These are phyloP conservation scores for Oophaga pumilio DNA, from an alignment of 2,113 vertebrate species.

Conservation along the genomic window DNA sequence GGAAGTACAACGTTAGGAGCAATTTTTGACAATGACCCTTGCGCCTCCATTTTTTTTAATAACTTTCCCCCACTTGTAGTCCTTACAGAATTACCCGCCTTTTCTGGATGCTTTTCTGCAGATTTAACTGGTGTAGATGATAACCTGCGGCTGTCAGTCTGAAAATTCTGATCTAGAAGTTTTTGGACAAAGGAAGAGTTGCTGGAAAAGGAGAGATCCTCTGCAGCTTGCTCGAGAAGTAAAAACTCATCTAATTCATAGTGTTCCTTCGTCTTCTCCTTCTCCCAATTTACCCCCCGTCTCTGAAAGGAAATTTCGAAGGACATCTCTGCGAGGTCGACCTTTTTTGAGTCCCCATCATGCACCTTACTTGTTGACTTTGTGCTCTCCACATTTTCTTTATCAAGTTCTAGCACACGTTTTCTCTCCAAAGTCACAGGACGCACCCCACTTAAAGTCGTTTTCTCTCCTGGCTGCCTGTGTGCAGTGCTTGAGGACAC, in stretches of 20 bases:
- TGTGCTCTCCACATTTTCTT: constrained; percentile 65
- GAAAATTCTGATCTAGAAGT: constrained; percentile 82
- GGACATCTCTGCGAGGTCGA: constrained; percentile 68
- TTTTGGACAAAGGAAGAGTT: constrained; percentile 92
- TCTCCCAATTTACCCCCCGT: constrained; percentile 81
- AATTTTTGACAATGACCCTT: constrained; percentile 1
- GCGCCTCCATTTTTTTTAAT: constrained; percentile 37
- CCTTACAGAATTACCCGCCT: fast-evolving
- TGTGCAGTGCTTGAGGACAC: constrained; percentile 57
- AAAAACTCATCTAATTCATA: constrained; percentile 94
- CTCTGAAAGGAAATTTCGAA: constrained; percentile 86
- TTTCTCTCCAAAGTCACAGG: constrained; percentile 60
- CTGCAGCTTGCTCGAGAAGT: constrained; percentile 89
- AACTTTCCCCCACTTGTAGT: constrained; percentile 21
- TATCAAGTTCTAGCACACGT: constrained; percentile 63
- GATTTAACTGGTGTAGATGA: constrained; percentile 93
- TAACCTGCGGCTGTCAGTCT: constrained; percentile 71
- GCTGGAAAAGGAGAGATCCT: constrained; percentile 95
- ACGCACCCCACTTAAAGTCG: constrained; percentile 61
- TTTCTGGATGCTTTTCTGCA: constrained; percentile 59
- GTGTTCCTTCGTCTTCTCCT: constrained; percentile 79
- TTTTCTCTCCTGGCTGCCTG: constrained; percentile 60
- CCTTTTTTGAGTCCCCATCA: background rate
- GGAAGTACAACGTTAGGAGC: constrained; percentile 38
- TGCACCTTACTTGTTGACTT: constrained; percentile 40